A percentile compares a stretch with the other conserved stretches of the same genome.
phyloP scores from a whole-genome alignment of 1,140 invertebrate species.

The Drosophila paulistorum region DNA sequence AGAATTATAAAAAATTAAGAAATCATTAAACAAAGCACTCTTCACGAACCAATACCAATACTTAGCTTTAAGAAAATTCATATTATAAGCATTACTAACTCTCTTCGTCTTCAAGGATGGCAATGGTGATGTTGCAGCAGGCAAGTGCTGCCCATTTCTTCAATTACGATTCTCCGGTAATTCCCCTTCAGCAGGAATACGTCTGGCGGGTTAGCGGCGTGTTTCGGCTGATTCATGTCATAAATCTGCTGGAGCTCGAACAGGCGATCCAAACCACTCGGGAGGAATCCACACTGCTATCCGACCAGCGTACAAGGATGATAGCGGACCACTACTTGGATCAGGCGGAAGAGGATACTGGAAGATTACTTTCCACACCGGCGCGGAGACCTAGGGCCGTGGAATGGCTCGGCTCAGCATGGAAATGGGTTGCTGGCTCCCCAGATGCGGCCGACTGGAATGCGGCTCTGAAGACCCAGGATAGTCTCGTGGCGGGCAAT shows the following conservation, averaged over 20 bases:
- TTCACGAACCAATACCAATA: not conserved
- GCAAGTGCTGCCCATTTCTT: conserved; percentile 8
- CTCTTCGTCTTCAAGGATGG: not conserved
- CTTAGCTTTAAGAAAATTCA: not conserved
- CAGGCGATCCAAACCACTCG: too few relatives aligned
- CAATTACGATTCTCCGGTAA: conserved; percentile 5
- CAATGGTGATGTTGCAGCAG: conserved; percentile 2
- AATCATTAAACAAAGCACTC: not conserved
- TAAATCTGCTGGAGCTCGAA: too few relatives aligned
- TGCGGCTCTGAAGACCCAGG: conserved; percentile 8
- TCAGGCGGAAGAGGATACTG: not conserved
- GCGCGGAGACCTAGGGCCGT: not conserved
- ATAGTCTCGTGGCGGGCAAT: not conserved
- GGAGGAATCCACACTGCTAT: too few relatives aligned
- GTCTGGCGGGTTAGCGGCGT: too few relatives aligned
- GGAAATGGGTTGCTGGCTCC: conserved; percentile 18
- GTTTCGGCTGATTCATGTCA: too few relatives aligned
- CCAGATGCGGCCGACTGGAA: conserved; percentile 13
- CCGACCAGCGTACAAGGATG: not conserved
- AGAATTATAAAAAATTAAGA: not conserved
- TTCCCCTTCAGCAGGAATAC: too few relatives aligned
- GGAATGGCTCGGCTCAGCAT: conserved; percentile 16
- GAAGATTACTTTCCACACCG: not conserved
- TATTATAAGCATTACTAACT: not conserved
- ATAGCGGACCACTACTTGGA: not conserved